phyloP scores from a whole-genome alignment of 2,797 vertebrate genomes.

The Falco cherrug region DNA sequence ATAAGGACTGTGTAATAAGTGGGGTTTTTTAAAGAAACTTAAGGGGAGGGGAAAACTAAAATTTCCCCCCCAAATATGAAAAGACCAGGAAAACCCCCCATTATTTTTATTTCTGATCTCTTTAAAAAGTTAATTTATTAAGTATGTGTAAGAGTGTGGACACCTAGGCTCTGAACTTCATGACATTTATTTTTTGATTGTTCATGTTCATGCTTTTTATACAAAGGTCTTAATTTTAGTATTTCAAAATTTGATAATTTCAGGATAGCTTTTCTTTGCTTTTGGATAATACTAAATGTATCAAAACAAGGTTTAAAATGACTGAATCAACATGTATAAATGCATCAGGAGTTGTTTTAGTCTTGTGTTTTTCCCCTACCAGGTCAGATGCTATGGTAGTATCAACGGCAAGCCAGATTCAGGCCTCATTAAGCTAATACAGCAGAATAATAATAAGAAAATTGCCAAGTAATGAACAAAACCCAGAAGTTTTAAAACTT shows the following conservation, averaged over 20 bases:
- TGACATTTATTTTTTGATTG: neutral
- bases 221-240: neutral
- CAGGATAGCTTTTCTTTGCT: neutral
- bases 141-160: neutral
- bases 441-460: slow-evolving; percentile 24
- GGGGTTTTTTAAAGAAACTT: neutral
- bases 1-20: neutral
- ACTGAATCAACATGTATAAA: neutral
- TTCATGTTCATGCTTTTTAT: neutral
- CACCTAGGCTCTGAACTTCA: neutral
- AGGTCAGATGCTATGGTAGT: neutral
- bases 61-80: neutral
- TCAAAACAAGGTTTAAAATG: neutral
- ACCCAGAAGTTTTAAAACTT: neutral
- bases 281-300: neutral
- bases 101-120: neutral
- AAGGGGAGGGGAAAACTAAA: neutral
- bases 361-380: neutral
- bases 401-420: neutral
- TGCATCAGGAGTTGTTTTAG: neutral
- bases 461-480: slow-evolving; percentile 34
- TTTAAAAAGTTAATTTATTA: neutral
- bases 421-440: slow-evolving; percentile 7
- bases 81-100: neutral
- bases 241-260: neutral